Percentiles rank a stretch among this genome's conserved stretches.
Conservation (phyloP, 2,113 vertebrate species). For the Crypturellus undulatus region DNA sequence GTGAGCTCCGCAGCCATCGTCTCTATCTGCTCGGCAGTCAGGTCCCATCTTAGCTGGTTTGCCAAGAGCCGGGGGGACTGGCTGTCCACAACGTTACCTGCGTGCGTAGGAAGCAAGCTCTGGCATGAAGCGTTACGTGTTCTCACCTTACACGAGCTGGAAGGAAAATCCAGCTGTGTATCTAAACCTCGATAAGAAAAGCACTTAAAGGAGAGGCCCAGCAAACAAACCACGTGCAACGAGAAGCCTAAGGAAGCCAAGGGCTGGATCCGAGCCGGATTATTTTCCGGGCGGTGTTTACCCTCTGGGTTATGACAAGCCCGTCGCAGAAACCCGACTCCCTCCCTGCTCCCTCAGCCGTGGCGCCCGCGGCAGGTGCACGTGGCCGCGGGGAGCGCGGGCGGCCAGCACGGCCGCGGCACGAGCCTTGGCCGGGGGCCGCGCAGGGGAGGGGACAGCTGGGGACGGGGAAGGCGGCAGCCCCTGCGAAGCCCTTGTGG, state of each 20-base stretch:
- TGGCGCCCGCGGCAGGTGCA: not conserved
- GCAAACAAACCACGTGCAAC: accelerated
- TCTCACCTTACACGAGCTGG: not conserved
- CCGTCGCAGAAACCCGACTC: not conserved
- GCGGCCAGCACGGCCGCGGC: accelerated
- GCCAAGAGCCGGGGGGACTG: constrained; percentile 29
- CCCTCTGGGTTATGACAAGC: accelerated
- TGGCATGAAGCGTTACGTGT: not conserved
- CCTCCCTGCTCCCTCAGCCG: not conserved
- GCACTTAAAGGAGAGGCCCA: accelerated
- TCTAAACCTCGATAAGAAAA: not conserved
- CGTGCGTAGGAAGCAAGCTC: not conserved
- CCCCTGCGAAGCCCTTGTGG: accelerated
- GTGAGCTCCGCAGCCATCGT: constrained; percentile 83
- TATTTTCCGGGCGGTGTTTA: accelerated
- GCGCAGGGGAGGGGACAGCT: accelerated
- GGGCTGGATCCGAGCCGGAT: accelerated
- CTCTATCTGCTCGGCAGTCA: constrained; percentile 85
- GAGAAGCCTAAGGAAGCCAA: accelerated
- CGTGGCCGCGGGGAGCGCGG: not conserved
- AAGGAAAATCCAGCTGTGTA: accelerated
- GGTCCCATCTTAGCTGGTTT: constrained; percentile 89
- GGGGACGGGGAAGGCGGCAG: accelerated
- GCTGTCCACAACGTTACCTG: constrained; percentile 80
- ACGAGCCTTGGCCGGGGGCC: not conserved